phyloP scores from a whole-genome alignment of 2,113 vertebrate genomes.

The Alaudala cheleensis region DNA sequence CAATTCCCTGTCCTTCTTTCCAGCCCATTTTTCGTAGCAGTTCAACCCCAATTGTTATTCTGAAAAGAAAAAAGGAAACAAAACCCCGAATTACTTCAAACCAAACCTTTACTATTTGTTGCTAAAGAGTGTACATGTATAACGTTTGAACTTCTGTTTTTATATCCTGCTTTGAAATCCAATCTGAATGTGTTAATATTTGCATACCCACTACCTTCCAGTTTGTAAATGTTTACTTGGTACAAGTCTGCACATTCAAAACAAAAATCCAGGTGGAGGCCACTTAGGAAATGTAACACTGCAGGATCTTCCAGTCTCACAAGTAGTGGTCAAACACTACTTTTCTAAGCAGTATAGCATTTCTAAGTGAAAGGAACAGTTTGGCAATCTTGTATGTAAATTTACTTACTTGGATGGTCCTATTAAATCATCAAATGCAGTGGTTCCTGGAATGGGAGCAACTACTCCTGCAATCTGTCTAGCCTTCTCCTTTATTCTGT shows the following conservation, averaged over 20 bases:
- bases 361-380: neutral
- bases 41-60: constrained; percentile 89
- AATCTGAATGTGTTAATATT: neutral
- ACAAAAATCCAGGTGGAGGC: neutral
- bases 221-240: neutral
- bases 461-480: constrained; percentile 78
- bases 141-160: neutral
- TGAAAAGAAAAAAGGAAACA: constrained; percentile 38
- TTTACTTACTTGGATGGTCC: constrained; percentile 83
- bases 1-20: constrained; percentile 95
- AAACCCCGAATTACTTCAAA: neutral
- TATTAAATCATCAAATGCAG: constrained; percentile 87
- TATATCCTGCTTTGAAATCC: neutral
- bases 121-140: neutral
- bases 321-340: neutral
- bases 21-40: constrained; percentile 93
- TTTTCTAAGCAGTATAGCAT: neutral
- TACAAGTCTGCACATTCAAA: neutral
- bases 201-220: neutral
- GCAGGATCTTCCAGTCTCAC: neutral
- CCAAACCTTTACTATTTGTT: neutral
- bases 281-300: neutral
- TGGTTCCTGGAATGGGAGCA: constrained; percentile 89
- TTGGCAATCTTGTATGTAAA: neutral
- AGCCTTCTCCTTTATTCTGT: constrained; percentile 83